A percentile compares a stretch with the other conserved stretches of the same genome.
phyloP scores from a whole-genome alignment of 2,113 vertebrate genomes.

The Channa maculata region DNA sequence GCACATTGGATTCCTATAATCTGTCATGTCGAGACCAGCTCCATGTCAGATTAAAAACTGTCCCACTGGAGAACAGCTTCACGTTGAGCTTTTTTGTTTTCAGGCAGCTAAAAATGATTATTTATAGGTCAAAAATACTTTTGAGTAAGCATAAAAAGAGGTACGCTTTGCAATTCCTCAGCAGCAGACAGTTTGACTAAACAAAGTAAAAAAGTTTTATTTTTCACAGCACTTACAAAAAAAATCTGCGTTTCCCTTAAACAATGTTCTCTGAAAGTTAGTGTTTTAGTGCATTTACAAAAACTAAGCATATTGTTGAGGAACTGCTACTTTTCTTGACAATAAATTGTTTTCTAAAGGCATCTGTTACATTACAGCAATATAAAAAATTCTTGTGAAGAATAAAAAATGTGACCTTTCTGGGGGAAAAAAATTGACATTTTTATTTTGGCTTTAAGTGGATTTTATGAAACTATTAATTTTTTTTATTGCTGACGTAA shows the following conservation, averaged over 20 bases:
- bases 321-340: too few species aligned
- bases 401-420: too few species aligned
- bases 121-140: background rate
- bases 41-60: slow-evolving; percentile 3
- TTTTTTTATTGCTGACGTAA: too few species aligned
- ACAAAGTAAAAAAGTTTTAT: background rate
- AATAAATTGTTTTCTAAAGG: too few species aligned
- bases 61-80: background rate
- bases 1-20: background rate
- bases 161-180: background rate
- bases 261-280: too few species aligned
- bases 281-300: background rate
- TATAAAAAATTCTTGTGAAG: too few species aligned
- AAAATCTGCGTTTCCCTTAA: too few species aligned
- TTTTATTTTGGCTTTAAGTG: too few species aligned
- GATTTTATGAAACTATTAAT: too few species aligned
- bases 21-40: slow-evolving; percentile 17
- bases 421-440: too few species aligned
- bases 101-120: background rate
- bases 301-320: too few species aligned
- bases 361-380: too few species aligned
- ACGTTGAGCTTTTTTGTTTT: background rate
- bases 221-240: background rate
- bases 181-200: background rate
- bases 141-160: background rate